Evolutionary conservation across 2,113 vertebrate species (phyloP).

Genomic region (Pholis gunnellus): DNA sequence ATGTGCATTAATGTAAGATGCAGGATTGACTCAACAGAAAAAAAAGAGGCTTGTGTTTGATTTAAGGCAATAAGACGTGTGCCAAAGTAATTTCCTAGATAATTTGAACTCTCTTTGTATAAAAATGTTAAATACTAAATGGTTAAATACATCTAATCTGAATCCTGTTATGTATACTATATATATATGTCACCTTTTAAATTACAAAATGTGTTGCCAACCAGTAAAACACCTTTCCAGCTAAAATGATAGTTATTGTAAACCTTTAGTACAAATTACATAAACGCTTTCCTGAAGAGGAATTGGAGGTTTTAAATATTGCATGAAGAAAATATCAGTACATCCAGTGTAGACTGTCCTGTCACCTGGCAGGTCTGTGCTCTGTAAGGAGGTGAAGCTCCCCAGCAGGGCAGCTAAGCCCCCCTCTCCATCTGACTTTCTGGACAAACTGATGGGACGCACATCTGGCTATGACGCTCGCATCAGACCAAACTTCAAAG

Average conservation of each 20-base stretch:
- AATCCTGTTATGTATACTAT: not conserved
- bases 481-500: conserved; percentile 98
- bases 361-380: conserved; percentile 81
- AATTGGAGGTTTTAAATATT: not conserved
- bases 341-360: not conserved
- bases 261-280: not conserved
- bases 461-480: conserved; percentile 95
- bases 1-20: not conserved
- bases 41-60: not conserved
- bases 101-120: not conserved
- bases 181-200: not conserved
- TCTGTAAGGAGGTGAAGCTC: conserved; percentile 87
- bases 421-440: conserved; percentile 93
- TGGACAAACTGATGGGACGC: conserved; percentile 96
- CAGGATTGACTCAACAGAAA: not conserved
- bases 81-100: not conserved
- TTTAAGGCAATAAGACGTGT: not conserved
- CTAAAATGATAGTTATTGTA: not conserved
- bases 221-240: not conserved
- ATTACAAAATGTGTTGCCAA: not conserved
- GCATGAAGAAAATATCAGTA: not conserved
- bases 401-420: conserved; percentile 78
- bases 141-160: not conserved
- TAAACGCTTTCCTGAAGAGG: not conserved
- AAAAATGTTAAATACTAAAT: not conserved